Conservation (phyloP, 2,888 invertebrate genomes). For the Branchellion lobata region DNA sequence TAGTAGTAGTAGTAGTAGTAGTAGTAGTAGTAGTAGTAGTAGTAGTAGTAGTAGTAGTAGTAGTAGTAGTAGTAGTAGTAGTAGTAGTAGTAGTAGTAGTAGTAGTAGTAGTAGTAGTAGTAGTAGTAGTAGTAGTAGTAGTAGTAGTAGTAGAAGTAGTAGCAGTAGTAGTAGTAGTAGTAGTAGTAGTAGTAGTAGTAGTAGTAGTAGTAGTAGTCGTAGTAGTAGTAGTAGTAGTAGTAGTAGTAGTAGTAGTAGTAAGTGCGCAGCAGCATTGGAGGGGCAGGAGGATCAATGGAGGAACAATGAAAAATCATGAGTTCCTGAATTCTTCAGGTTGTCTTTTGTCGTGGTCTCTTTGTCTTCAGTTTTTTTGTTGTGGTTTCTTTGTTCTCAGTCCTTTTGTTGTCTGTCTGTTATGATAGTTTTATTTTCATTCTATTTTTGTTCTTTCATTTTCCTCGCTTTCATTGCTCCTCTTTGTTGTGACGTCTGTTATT, state of each 20-base stretch:
- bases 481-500: no score
- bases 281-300: no score
- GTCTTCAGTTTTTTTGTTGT: no score
- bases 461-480: no score
- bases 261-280: no score
- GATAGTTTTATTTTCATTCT: no score
- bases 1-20: conserved; percentile 46
- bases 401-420: no score
- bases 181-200: conserved; percentile 8
- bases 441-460: no score
- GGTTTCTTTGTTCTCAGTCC: no score
- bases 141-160: conserved; percentile 6
- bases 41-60: conserved; percentile 49
- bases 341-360: no score
- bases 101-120: conserved; percentile 17
- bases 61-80: conserved; percentile 48
- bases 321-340: no score
- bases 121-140: conserved; percentile 23
- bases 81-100: conserved; percentile 48
- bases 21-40: conserved; percentile 47
- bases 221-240: conserved; percentile 49
- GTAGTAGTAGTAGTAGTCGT: conserved; percentile 8
- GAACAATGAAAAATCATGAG: no score
- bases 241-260: conserved; percentile 48
- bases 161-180: conserved; percentile 15